phyloP scores from a whole-genome alignment of 2,113 vertebrate species.

The Phalacrocorax pelagicus region DNA sequence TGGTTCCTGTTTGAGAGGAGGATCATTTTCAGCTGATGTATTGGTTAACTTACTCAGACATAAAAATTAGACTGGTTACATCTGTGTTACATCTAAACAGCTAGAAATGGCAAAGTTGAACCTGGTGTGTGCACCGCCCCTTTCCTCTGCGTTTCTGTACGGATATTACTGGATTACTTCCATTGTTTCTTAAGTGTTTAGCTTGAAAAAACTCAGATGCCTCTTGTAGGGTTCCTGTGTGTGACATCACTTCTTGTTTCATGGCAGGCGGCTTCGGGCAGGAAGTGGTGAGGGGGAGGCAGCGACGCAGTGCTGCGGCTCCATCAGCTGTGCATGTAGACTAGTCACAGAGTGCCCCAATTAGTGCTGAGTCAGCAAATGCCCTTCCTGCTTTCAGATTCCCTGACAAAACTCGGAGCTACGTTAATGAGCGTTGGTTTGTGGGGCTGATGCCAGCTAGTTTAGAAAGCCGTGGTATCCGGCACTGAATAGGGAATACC shows the following conservation, averaged over 20 bases:
- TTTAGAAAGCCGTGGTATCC: neutral
- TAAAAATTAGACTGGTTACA: neutral
- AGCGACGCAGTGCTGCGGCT: neutral
- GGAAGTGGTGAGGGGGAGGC: conserved; percentile 47
- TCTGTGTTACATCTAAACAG: neutral
- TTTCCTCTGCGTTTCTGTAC: neutral
- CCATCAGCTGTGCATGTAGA: neutral
- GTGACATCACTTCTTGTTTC: conserved; percentile 58
- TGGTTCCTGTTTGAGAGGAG: neutral
- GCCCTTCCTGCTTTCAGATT: conserved; percentile 20
- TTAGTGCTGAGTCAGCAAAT: conserved; percentile 55
- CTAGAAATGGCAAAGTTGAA: neutral
- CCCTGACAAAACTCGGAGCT: neutral
- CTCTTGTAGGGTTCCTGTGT: conserved; percentile 16
- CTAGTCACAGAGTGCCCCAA: neutral
- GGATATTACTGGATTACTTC: neutral
- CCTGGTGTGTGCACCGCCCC: neutral
- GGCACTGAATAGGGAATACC: neutral
- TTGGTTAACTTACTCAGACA: neutral
- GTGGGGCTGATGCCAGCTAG: conserved; percentile 1
- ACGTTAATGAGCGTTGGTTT: neutral
- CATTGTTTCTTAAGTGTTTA: conserved; percentile 23
- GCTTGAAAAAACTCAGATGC: neutral
- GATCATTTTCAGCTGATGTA: neutral
- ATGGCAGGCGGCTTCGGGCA: conserved; percentile 6